phyloP scores from a whole-genome alignment of 2,888 invertebrate genomes.

The Prosapia bicincta region DNA sequence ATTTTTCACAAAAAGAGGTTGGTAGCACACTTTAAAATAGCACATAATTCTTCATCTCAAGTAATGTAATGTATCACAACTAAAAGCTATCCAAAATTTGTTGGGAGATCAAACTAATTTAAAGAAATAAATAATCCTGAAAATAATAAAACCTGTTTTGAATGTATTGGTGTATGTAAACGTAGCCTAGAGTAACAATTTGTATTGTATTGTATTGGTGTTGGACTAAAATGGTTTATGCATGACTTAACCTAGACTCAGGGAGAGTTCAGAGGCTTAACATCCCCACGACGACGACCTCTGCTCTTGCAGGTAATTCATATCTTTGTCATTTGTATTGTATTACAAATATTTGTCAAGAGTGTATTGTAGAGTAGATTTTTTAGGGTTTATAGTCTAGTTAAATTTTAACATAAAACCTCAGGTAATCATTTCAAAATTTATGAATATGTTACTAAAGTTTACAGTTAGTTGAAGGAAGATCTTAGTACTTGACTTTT shows the following conservation, averaged over 20 bases:
- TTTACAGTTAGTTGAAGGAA: too few relatives aligned
- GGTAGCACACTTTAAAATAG: too few relatives aligned
- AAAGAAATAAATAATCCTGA: not conserved
- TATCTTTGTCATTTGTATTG: not conserved
- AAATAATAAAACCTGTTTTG: not conserved
- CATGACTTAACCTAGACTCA: not conserved
- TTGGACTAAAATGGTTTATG: not conserved
- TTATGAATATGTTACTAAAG: too few relatives aligned
- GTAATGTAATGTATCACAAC: too few relatives aligned
- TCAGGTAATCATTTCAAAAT: not conserved
- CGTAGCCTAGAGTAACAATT: not conserved
- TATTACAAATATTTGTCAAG: not conserved
- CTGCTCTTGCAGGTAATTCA: constrained; percentile 75
- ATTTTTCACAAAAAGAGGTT: too few relatives aligned
- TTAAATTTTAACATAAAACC: not conserved
- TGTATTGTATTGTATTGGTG: not conserved
- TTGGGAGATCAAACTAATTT: too few relatives aligned
- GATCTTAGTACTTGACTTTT: too few relatives aligned
- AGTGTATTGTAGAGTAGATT: not conserved
- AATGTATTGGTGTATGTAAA: not conserved
- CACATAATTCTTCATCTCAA: too few relatives aligned
- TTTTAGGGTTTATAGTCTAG: not conserved
- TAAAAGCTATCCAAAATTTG: too few relatives aligned
- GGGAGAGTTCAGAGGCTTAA: not conserved
- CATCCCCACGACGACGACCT: constrained; percentile 58